These are phyloP conservation scores for Campoplex capitator DNA, from an alignment of 2,888 invertebrate species.

Conservation along the genomic window DNA sequence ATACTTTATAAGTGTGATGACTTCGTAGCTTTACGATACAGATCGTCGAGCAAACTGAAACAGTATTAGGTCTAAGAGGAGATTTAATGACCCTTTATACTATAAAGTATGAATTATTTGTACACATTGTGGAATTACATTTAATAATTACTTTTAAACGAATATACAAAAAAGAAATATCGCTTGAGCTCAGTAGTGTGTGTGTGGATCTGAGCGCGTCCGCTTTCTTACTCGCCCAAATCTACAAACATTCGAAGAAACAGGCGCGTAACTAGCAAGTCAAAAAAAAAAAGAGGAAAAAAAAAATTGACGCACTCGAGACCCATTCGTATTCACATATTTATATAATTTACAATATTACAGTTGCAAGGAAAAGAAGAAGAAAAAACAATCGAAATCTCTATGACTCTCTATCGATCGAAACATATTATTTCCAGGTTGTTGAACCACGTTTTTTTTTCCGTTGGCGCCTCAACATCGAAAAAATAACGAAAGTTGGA, in stretches of 20 bases:
- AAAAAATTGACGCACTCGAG: constrained; percentile 65
- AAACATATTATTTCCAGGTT: neutral
- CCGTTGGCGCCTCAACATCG: neutral
- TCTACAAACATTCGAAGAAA: constrained; percentile 26
- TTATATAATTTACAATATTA: constrained; percentile 65
- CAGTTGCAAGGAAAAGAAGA: constrained; percentile 23
- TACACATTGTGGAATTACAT: constrained; percentile 75
- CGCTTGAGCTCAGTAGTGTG: constrained; percentile 52
- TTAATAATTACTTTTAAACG: constrained; percentile 73
- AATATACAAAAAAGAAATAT: constrained; percentile 69
- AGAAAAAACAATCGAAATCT: constrained; percentile 24
- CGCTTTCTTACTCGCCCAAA: constrained; percentile 22
- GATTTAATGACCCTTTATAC: constrained; percentile 12
- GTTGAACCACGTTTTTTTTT: neutral
- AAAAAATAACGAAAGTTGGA: constrained; percentile 39
- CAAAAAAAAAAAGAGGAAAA: constrained; percentile 67
- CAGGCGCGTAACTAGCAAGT: constrained; percentile 25
- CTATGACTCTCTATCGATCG: constrained; percentile 19
- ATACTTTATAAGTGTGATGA: constrained; percentile 17
- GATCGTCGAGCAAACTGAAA: constrained; percentile 46
- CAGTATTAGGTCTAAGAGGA: neutral
- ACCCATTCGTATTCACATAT: constrained; percentile 69
- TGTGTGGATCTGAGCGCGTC: constrained; percentile 21
- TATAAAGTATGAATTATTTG: constrained; percentile 71
- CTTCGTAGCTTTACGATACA: neutral